Base-by-base conservation (phyloP, 1,140 invertebrate species). In the Asobara japonica region DNA sequence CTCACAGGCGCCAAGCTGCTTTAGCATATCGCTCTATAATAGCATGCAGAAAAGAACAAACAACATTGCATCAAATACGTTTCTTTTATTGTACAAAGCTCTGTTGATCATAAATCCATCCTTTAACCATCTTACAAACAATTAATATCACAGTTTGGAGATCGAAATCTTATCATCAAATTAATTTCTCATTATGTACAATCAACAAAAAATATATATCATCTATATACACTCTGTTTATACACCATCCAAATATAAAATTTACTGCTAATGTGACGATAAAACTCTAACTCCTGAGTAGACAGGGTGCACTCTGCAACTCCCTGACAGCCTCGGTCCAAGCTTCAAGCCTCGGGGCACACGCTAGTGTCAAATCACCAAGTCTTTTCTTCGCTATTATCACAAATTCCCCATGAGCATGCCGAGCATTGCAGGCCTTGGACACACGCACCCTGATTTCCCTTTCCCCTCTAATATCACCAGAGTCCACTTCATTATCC, bases 351-450 rank as follows among this genome's bases (percentile, higher is more conserved):
- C 92, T 87, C 0, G 94, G 93, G 0, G 94, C 93, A 78, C 94
- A 95, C 0, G 90, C 89, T 16, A 95, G 82, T 1, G 90, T 87
- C n/a, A 93, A 86, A 33, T 92, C 89, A 2, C 93, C 93, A 8
- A 96, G 88, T 73, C 92, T 89, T 69, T 92, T 87, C 67, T 92
- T 88, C 11, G 93, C 94, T 89, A 95, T 93, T 82, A 95, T 91
- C 31, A 95, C 89, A 87, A 95, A 95, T 84, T 94, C 92, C 0
- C 94, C 94, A 6, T 89, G 85, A 6, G 94, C 94, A 27, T 91
- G 89, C 30, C 89, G 85, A 16, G 93, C 92, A 6, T 92, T 92
- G 80, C 94, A 95, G 64, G 89, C 88, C 10, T 90, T 87, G 0
- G 91, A 88, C 31, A 94, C 90, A 41, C 91, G 88, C 2, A 92